Conservation (phyloP, 2,888 invertebrate genomes). For the Operophtera brumata region DNA sequence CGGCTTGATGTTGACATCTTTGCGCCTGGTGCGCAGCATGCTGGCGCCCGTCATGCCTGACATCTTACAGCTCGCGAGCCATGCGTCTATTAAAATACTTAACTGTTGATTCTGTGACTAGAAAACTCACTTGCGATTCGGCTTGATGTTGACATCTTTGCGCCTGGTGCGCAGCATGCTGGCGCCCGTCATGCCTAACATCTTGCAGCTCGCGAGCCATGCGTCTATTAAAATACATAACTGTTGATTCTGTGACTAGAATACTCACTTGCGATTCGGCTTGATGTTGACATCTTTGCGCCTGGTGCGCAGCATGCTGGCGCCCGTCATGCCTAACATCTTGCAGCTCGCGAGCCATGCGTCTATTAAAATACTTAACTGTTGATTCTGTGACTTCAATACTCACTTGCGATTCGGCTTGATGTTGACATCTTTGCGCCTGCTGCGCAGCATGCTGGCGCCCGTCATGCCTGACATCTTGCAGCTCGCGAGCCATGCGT, state of each 20-base stretch:
- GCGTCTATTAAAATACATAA: no score
- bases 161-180: conserved; percentile 93
- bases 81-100: no score
- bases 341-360: conserved; percentile 64
- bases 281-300: conserved; percentile 93
- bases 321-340: conserved; percentile 83
- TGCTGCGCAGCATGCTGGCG: conserved; percentile 90
- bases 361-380: no score
- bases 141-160: conserved; percentile 93
- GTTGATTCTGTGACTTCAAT: no score
- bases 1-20: conserved; percentile 93
- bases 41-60: conserved; percentile 83
- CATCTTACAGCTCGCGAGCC: conserved; percentile 68
- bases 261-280: conserved; percentile 91
- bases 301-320: conserved; percentile 91
- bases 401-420: conserved; percentile 92
- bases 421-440: conserved; percentile 92
- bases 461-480: conserved; percentile 82
- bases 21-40: conserved; percentile 92
- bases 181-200: conserved; percentile 83
- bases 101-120: no score
- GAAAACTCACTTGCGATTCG: conserved; percentile 90
- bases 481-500: conserved; percentile 65
- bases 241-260: no score
- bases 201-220: conserved; percentile 66